Evolutionary conservation across 2,797 vertebrate genomes (phyloP).

Genomic region (Spheniscus humboldti): DNA sequence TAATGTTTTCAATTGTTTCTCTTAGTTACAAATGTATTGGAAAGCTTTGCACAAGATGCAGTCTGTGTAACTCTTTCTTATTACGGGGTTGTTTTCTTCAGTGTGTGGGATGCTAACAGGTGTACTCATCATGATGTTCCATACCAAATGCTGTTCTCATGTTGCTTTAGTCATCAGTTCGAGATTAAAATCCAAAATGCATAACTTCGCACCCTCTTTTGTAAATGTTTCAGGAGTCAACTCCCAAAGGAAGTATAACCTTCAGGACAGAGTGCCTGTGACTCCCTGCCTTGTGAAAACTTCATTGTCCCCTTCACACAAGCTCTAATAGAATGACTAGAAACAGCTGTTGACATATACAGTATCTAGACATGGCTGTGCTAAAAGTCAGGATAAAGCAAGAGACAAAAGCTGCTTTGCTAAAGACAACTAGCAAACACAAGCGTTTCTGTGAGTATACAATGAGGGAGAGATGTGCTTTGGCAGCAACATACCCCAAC

Average conservation of each 20-base stretch:
- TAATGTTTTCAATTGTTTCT: not conserved
- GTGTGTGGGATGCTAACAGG: constrained; percentile 22
- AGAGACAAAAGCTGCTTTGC: not conserved
- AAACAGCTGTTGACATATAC: not conserved
- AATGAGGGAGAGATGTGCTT: constrained; percentile 18
- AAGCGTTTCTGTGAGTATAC: constrained; percentile 35
- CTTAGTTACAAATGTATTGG: constrained; percentile 6
- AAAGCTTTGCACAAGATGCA: not conserved
- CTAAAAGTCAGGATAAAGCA: not conserved
- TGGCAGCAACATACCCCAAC: constrained; percentile 45
- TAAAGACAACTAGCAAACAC: constrained; percentile 48
- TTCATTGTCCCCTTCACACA: not conserved
- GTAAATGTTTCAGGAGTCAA: not conserved
- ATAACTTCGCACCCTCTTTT: not conserved
- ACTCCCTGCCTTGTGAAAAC: not conserved
- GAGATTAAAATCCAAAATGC: constrained; percentile 7
- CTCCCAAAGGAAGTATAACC: not conserved
- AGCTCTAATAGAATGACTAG: not conserved
- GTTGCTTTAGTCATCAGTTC: not conserved
- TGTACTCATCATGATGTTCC: not conserved
- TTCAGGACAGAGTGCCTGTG: not conserved
- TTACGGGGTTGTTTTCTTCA: not conserved
- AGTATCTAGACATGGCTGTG: not conserved
- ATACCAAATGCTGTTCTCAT: constrained; percentile 19
- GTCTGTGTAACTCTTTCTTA: not conserved